Evolutionary conservation across 1,140 invertebrate genomes (phyloP), one percentile per base, ranked within the genome.

Genomic region (Macrobrachium nipponense): DNA sequence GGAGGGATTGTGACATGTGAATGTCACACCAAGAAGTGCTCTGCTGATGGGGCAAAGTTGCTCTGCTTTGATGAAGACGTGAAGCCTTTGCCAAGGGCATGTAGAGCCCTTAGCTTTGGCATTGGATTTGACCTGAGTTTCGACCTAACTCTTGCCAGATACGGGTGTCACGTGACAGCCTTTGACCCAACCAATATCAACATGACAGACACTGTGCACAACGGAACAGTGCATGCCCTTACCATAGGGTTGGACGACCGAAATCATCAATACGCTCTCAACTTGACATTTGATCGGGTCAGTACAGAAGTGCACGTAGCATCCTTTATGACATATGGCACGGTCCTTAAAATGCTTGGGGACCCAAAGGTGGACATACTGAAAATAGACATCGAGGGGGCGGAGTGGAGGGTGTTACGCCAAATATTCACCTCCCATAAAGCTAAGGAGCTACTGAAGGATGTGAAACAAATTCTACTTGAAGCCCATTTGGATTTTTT

Each of bases 141-240:
- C 27, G 83, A 86, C 17, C 58, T 59, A 51, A 77, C 66, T 15
- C 27, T 86, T 58, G 76, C 70, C 14, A 79, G 79, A 18, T 86
- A 86, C 27, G 83, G 83, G 18, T 86, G 83, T 44, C 62, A 58
- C 1, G 83, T 86, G 43, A 51, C 77, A 5, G 83, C 83, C 18
- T n/a, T 86, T 17, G 83, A 86, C 17, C 83, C 83, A 18, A 86
- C 83, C 51, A 86, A 86, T 51, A 17, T n/a, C 51, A 86, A 86
- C 83, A 72, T 86, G 15, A 86, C 83, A 6, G 70, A 86, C 66
- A 43, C 10, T 6, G 66, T 86, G 64, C 60, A 86, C 23, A n/a
- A 73, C 6, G 75, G 66, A 59, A 61, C 36, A 23, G 43, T 86
- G 64, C 76, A 86, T 27, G 83, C 83, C 20, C 64, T 86, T 15